Conservation (phyloP, 1,140 invertebrate genomes). For the Teleopsis dalmanni region DNA sequence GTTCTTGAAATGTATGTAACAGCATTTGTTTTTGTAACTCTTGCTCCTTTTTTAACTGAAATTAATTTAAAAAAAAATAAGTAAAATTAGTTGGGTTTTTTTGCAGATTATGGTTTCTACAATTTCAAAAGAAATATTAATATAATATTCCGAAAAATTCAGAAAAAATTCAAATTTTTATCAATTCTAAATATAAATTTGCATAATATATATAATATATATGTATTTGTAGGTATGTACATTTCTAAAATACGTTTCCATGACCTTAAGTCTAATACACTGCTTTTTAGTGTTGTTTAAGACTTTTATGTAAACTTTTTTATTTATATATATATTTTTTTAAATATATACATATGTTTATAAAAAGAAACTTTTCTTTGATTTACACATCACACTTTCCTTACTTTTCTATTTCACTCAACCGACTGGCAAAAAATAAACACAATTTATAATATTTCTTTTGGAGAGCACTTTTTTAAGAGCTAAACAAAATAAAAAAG, state of each 20-base stretch:
- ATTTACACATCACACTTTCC: too few species aligned
- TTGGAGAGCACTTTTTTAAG: too few species aligned
- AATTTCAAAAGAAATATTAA: too few species aligned
- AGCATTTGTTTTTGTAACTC: conserved; percentile 84
- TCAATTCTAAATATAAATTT: conserved; percentile 6
- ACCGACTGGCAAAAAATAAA: too few species aligned
- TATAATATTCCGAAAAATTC: too few species aligned
- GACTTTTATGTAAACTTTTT: background rate
- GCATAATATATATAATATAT: background rate
- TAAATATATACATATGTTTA: too few species aligned
- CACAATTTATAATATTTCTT: too few species aligned
- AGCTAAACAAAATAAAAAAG: too few species aligned
- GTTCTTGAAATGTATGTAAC: conserved; percentile 78
- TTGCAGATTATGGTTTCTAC: too few species aligned
- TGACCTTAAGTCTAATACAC: conserved; percentile 11
- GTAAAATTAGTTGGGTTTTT: background rate
- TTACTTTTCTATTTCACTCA: too few species aligned
- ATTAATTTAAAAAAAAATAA: conserved; percentile 19
- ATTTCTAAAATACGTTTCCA: conserved; percentile 11
- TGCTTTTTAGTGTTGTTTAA: background rate
- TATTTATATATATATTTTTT: background rate
- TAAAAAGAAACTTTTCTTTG: too few species aligned
- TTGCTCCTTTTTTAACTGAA: conserved; percentile 82
- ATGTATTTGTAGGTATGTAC: too few species aligned
- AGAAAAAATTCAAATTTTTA: conserved; percentile 3